Evolutionary conservation across 2,113 vertebrate species (phyloP), one percentile per base, ranked within the genome.

Genomic region (Nothocercus nigrocapillus): DNA sequence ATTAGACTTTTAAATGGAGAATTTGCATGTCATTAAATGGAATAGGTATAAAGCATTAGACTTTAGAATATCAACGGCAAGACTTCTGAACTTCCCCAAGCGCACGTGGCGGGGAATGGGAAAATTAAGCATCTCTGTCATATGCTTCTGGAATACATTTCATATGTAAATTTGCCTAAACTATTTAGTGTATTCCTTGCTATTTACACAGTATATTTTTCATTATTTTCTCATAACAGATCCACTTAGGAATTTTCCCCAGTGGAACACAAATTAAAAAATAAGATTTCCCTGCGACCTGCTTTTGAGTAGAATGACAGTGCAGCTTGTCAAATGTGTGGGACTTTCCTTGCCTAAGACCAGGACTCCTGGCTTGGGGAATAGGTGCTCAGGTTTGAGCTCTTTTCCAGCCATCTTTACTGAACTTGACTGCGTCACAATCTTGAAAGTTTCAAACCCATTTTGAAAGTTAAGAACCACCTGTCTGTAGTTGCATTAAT

Each of bases 1-100:
- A 67, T 90, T 95, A 89, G 80, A 69, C 69, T 96, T 90, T 83
- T 79, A 70, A 92, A 82, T 45, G 58, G 74, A 76, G 44, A 90
- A 82, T 84, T 72, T 95, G 36, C 74, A 82, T 69, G 62, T n/a
- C 70, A 69, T 89, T 62, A 76, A 79, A 47, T 86, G 38, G 62
- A 68, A 73, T 40, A 19, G 44, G 66, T 92, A 58, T 82, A 25
- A 93, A 66, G 61, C n/a, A 92, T 82, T 86, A 72, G 61, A 51
- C 1, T 2, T 59, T 64, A 68, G 77, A 91, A 36, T 61, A 78
- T 34, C 58, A 66, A 5, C 53, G 51, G 38, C 68, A 40, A 32
- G 13, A n/a, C 68, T 53, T 25, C 13, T 13, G n/a, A 86, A 69
- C 62, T 94, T 88, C 7, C 4, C 0, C 34, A 72, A 83, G 14